Evolutionary conservation across 2,888 invertebrate species (phyloP).

Genomic region (Autographa pulchrina): DNA sequence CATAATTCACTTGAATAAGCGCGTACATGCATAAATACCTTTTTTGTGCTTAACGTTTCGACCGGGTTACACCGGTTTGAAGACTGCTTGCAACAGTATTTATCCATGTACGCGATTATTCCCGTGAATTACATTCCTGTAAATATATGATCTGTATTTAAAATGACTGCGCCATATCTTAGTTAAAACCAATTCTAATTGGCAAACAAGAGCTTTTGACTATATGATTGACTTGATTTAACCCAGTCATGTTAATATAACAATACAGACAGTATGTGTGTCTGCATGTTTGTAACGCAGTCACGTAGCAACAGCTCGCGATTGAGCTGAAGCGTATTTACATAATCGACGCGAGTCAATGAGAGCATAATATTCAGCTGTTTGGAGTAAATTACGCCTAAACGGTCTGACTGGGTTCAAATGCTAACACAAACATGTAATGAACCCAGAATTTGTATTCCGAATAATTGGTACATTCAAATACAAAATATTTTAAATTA

Average conservation of each 20-base stretch:
- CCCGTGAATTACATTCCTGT: too few relatives aligned
- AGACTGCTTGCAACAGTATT: too few relatives aligned
- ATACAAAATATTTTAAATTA: background rate
- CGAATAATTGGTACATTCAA: background rate
- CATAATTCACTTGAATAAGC: too few relatives aligned
- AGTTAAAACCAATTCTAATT: background rate
- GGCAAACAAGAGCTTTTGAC: background rate
- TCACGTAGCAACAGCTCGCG: background rate
- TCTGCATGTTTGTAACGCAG: background rate
- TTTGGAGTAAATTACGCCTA: background rate
- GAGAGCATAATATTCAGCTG: background rate
- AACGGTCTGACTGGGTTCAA: background rate
- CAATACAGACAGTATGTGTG: background rate
- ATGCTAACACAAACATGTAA: background rate
- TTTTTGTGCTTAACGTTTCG: too few relatives aligned
- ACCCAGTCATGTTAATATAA: background rate
- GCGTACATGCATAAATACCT: too few relatives aligned
- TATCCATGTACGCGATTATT: too few relatives aligned
- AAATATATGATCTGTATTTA: too few relatives aligned
- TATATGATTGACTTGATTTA: too few relatives aligned
- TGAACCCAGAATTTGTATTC: background rate
- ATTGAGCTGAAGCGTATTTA: slow-evolving; percentile 4
- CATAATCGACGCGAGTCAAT: slow-evolving; percentile 4
- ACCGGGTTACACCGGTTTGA: too few relatives aligned
- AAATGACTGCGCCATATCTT: background rate